These are phyloP conservation scores for Diadema setosum DNA, from an alignment of 35 echinoderm and acorn worm genomes.

Conservation along the genomic window DNA sequence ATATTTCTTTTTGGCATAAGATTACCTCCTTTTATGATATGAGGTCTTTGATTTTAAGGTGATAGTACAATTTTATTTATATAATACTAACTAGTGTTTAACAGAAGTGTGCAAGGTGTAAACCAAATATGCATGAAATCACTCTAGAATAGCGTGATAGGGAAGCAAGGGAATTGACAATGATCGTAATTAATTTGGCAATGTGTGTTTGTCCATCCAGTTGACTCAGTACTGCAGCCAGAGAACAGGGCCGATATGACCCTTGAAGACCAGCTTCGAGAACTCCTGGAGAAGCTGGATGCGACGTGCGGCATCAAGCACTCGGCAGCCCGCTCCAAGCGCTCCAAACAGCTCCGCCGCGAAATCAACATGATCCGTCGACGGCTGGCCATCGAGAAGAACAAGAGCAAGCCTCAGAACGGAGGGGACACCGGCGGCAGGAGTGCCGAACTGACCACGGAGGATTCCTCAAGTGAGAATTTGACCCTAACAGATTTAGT, in stretches of 20 bases:
- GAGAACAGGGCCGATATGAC: conserved; percentile 78
- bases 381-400: conserved; percentile 71
- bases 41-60: no score
- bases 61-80: no score
- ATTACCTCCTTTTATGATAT: no score
- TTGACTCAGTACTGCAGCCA: conserved; percentile 74
- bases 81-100: no score
- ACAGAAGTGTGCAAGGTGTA: no score
- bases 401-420: conserved; percentile 4
- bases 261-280: conserved; percentile 85
- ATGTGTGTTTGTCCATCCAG: no score
- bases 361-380: conserved; percentile 93
- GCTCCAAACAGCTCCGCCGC: conserved; percentile 80
- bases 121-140: no score
- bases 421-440: neutral
- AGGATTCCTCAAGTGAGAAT: conserved; percentile 62
- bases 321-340: conserved; percentile 67
- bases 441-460: conserved; percentile 36
- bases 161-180: no score
- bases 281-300: conserved; percentile 93
- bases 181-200: no score
- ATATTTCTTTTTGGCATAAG: no score
- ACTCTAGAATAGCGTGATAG: no score
- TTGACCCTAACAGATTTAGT: no score
- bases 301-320: conserved; percentile 91